Evolutionary conservation across 2,888 invertebrate species (phyloP), one percentile per base, ranked within the genome.

Genomic region (Lamellibrachia satsuma): DNA sequence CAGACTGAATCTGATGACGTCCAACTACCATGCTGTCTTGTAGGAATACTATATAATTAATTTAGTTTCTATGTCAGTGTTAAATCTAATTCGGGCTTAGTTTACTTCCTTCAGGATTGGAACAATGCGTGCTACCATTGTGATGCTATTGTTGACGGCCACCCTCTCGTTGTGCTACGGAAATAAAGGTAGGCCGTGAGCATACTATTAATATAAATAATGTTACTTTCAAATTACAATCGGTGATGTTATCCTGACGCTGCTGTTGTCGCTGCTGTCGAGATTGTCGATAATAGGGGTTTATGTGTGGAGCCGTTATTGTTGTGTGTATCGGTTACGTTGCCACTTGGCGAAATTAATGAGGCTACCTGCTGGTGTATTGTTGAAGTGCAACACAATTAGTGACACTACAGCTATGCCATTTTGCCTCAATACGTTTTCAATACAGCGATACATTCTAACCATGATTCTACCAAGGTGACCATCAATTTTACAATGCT

Each of bases 61-160:
- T 75, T 15, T 75, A 75, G 75, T 22, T 75, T 15, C 11, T 22
- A 22, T 75, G 1, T 75, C n/a, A 75, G 4, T 75, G 75, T 22
- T 22, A 22, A 75, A 22, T 22, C 75, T n/a, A 75, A 15, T 4
- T 75, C n/a, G 75, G n/a, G 7, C n/a, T 22, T 75, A n/a, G 0
- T 75, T 22, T 2, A 22, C 22, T 75, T 75, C 22, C 11, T 75
- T 75, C 75, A 15, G 75, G 22, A 75, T 75, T 22, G 75, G 75
- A 75, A 75, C 75, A 75, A 75, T 75, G 75, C 75, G 75, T n/a
- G 75, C 75, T 75, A 75, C 75, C n/a, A n/a, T 75, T 75, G 15
- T 75, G 75, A 75, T 11, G 2, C 22, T 75, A 22, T n/a, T 75
- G 3, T n/a, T 75, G 15, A 3, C 22, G 75, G 11, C 3, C n/a